Base-by-base conservation (phyloP, 2,113 vertebrate genomes). In the Phodopus roborovskii region DNA sequence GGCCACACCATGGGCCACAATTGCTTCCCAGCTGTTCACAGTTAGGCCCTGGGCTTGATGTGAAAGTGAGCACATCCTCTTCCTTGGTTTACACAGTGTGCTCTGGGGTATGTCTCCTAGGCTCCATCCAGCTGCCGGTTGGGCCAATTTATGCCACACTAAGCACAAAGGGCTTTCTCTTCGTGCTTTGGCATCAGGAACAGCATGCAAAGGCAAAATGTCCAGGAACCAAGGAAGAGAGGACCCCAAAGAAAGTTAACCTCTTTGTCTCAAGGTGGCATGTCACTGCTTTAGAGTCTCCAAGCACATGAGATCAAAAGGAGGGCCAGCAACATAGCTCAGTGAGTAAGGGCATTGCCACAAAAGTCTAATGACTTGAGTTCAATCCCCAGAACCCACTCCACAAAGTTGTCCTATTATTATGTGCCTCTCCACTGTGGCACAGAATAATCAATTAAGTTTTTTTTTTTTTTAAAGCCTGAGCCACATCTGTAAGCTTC, bases 121-220 rank as follows among this genome's bases (percentile, higher is more conserved):
- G 71, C 56, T 81, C 58, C 26, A 94, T 16, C 70, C 74, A 71
- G 79, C 74, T 93, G 84, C 81, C 88, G 50, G 53, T 81, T 85
- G 90, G 87, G 64, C 24, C 83, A 86, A 96, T 96, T 95, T 95
- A 96, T 30, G 92, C 73, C n/a, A 73, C 62, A 50, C 39, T 66
- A 85, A 94, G 83, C 70, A 88, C 56, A 85, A 83, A 86, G 68
- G 88, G 68, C 48, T 74, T 88, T 74, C 62, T 90, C 36, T 70
- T 82, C 60, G 16, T 74, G 64, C 64, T 66, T n/a, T 45, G 62
- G 28, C 66, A 50, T 68, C 83, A 94, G 85, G 79, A 94, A 92
- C 36, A 90, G 5, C 16, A 71, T 53, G 22, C 30, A 87, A 87
- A 91, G n/a, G 39, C n/a, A 60, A 16, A 89, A 78, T 7, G 42